These are phyloP conservation scores for Xiphorhynchus elegans DNA, from an alignment of 2,113 vertebrate species.

Conservation along the genomic window DNA sequence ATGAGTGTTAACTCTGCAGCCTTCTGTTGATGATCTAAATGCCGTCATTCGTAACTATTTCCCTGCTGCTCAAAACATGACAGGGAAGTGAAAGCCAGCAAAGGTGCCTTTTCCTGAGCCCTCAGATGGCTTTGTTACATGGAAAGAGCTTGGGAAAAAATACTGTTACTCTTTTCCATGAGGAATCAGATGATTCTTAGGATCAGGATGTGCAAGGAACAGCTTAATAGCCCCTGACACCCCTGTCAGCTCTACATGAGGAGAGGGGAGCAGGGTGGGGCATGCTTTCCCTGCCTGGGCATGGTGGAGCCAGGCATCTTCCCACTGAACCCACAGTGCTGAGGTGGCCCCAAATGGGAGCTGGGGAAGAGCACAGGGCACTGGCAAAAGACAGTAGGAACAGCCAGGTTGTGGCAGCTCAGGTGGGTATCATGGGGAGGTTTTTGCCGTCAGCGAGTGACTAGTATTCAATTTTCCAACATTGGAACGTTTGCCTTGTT, in stretches of 20 bases:
- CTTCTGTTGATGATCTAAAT: slow-evolving; percentile 50
- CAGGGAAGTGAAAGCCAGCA: not conserved
- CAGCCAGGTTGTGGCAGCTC: not conserved
- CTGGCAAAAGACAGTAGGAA: fast-evolving
- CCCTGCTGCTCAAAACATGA: not conserved
- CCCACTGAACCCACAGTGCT: fast-evolving
- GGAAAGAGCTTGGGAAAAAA: not conserved
- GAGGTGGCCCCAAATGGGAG: not conserved
- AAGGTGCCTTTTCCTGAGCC: not conserved
- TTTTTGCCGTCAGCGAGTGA: not conserved
- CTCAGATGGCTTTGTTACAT: not conserved
- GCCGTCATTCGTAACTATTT: not conserved
- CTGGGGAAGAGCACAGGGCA: not conserved
- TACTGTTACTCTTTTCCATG: not conserved
- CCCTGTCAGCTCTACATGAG: not conserved
- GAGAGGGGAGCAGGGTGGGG: not conserved
- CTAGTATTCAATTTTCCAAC: not conserved
- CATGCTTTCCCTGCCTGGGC: not conserved
- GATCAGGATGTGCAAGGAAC: not conserved
- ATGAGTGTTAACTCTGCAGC: slow-evolving; percentile 26
- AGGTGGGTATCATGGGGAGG: not conserved
- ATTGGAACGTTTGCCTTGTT: not conserved
- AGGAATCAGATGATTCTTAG: not conserved
- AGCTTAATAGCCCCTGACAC: not conserved
- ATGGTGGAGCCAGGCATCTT: not conserved